These are phyloP conservation scores for Pelodiscus sinensis DNA, from an alignment of 2,113 vertebrate genomes.

Conservation along the genomic window DNA sequence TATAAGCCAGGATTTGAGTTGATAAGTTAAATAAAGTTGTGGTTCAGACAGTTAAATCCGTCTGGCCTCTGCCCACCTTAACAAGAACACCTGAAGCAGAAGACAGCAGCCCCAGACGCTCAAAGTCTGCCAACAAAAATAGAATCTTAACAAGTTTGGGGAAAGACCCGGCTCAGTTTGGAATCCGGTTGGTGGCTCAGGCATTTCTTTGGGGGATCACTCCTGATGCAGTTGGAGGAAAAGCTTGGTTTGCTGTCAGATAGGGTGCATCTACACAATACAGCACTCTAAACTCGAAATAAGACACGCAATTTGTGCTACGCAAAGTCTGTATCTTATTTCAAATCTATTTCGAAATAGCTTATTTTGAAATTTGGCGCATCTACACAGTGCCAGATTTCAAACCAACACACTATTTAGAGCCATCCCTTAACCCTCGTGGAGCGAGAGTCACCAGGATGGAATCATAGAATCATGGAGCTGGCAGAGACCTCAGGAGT, in stretches of 20 bases:
- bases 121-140: rapidly evolving
- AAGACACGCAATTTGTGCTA: no score
- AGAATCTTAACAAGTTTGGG: rapidly evolving
- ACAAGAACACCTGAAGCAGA: constrained; percentile 1
- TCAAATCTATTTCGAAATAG: no score
- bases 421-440: no score
- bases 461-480: no score
- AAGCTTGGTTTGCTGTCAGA: neutral
- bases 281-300: no score
- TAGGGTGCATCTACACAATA: neutral
- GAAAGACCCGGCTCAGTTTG: neutral
- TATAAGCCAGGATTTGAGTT: constrained; percentile 51
- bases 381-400: no score
- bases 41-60: constrained; percentile 53
- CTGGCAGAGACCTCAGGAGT: no score
- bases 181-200: neutral
- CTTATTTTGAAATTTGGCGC: no score
- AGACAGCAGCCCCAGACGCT: neutral
- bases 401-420: no score
- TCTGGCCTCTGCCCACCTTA: constrained; percentile 1
- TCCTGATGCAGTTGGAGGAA: neutral
- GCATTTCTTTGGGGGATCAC: neutral
- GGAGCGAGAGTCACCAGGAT: no score
- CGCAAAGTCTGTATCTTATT: no score
- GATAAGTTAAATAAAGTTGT: constrained; percentile 52